phyloP scores from a whole-genome alignment of 2,113 vertebrate genomes.

The Limanda limanda region DNA sequence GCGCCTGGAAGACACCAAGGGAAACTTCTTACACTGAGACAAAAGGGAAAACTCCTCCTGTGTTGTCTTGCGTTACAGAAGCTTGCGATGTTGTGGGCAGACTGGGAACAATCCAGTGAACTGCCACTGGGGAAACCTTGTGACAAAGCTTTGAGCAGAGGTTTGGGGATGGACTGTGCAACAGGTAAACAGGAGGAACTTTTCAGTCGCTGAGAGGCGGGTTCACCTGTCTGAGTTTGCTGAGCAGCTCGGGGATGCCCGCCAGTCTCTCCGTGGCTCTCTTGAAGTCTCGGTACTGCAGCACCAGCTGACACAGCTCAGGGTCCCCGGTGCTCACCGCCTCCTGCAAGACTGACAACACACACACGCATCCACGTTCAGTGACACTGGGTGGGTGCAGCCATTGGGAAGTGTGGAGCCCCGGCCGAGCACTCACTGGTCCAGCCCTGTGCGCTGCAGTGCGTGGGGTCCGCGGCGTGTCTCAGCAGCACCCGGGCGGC shows the following conservation, averaged over 20 bases:
- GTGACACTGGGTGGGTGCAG: background rate
- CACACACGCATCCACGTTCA: slow-evolving; percentile 35
- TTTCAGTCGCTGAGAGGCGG: background rate
- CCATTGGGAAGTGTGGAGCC: background rate
- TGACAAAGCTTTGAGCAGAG: background rate
- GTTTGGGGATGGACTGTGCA: background rate
- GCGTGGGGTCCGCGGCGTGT: slow-evolving; percentile 89
- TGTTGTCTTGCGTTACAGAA: background rate
- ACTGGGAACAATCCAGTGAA: background rate
- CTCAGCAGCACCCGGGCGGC: slow-evolving; percentile 90
- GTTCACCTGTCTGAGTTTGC: slow-evolving; percentile 91
- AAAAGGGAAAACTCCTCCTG: background rate
- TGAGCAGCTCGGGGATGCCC: slow-evolving; percentile 93
- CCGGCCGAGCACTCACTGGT: slow-evolving; percentile 82
- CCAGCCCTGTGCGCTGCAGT: slow-evolving; percentile 90
- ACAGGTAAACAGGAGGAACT: background rate
- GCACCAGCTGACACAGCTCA: slow-evolving; percentile 93
- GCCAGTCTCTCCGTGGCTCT: slow-evolving; percentile 90
- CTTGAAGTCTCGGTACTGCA: slow-evolving; percentile 94
- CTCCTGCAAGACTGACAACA: slow-evolving; percentile 94
- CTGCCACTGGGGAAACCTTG: background rate
- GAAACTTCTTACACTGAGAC: background rate
- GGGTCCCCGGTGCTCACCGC: slow-evolving; percentile 96
- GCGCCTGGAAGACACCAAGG: slow-evolving; percentile 81
- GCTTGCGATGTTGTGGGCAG: background rate